Evolutionary conservation across 2,113 vertebrate genomes (phyloP).

Genomic region (Pseudolaguvia tuberculata): DNA sequence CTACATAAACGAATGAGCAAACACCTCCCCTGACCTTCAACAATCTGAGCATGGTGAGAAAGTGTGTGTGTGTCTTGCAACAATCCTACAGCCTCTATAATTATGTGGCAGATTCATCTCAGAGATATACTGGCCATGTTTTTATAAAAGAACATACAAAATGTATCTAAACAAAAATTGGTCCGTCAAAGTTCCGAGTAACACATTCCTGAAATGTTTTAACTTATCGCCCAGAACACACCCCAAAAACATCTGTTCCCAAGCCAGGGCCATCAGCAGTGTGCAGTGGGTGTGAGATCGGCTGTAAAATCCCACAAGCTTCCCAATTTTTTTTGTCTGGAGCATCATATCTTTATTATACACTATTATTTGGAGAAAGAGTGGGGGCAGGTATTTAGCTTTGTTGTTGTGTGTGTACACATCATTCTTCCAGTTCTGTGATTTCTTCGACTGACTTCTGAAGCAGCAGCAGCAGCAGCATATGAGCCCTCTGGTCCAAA

Average conservation of each 20-base stretch:
- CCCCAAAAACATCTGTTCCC: background rate
- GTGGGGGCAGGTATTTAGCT: background rate
- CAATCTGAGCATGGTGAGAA: background rate
- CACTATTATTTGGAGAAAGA: background rate
- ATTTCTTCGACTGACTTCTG: background rate
- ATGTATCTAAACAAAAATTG: background rate
- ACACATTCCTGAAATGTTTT: constrained; percentile 1
- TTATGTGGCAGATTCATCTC: background rate
- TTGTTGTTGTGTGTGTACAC: background rate
- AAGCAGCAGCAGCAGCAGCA: background rate
- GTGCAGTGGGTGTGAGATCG: background rate
- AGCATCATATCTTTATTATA: background rate
- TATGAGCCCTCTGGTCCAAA: background rate
- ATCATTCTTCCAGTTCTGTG: constrained; percentile 4
- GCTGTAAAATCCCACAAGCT: background rate
- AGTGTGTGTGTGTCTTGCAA: background rate
- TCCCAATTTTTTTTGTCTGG: background rate
- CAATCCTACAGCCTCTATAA: background rate
- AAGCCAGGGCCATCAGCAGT: background rate
- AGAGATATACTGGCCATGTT: background rate
- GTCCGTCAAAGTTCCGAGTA: background rate
- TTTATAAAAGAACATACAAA: background rate
- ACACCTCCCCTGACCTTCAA: background rate
- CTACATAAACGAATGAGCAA: background rate
- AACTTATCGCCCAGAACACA: background rate